A percentile compares a stretch with the other conserved stretches of the same genome.
Evolutionary conservation across 2,113 vertebrate species (phyloP).

Genomic region (Ammospiza nelsoni): DNA sequence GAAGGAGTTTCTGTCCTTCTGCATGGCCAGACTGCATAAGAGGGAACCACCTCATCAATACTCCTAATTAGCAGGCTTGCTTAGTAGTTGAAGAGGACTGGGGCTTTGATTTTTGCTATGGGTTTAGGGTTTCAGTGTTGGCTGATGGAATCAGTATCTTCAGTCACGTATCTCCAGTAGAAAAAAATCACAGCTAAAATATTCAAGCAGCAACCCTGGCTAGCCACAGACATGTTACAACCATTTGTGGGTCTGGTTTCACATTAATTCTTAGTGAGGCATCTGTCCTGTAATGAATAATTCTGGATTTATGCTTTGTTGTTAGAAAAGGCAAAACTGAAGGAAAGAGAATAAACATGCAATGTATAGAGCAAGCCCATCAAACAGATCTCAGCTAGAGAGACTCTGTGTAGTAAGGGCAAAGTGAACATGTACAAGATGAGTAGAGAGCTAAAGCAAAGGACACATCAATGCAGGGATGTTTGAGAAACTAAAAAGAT

Average conservation of each 20-base stretch:
- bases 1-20: constrained; percentile 4
- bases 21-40: background rate
- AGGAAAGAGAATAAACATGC: background rate
- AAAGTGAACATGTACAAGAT: background rate
- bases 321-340: background rate
- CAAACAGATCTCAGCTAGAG: background rate
- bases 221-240: background rate
- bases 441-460: background rate
- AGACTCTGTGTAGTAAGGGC: background rate
- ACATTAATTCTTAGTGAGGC: background rate
- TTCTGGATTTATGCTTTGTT: background rate
- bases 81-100: background rate
- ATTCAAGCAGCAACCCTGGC: background rate
- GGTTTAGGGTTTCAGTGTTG: background rate
- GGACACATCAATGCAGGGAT: background rate
- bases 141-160: background rate
- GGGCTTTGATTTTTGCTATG: background rate
- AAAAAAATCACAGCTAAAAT: background rate
- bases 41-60: background rate
- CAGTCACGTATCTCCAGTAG: background rate
- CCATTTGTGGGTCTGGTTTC: background rate
- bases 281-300: background rate
- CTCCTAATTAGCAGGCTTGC: background rate
- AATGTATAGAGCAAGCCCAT: background rate
- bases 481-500: constrained; percentile 21